phyloP scores from a whole-genome alignment of 2,888 invertebrate species.

The Tipula lateralis region DNA sequence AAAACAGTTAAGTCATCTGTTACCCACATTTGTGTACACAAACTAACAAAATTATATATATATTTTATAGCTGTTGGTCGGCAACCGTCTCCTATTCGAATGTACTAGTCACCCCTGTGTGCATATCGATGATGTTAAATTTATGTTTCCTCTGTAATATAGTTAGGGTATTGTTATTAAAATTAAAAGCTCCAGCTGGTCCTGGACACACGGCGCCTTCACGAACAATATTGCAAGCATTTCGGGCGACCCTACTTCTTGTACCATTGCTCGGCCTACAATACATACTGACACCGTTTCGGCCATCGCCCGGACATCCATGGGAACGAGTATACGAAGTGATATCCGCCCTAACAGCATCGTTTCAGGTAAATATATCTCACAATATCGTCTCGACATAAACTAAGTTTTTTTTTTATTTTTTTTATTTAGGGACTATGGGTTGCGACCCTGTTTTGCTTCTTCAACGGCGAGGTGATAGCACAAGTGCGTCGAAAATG shows the following conservation, averaged over 20 bases:
- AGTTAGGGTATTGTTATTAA: conserved; percentile 77
- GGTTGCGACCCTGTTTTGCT: conserved; percentile 87
- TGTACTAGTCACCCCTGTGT: conserved; percentile 73
- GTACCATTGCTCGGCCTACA: conserved; percentile 88
- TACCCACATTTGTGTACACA: neutral
- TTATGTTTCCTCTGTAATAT: conserved; percentile 84
- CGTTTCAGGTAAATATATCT: conserved; percentile 79
- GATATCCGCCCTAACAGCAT: conserved; percentile 77
- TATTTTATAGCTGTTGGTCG: conserved; percentile 78
- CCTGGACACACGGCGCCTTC: conserved; percentile 62
- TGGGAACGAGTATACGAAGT: conserved; percentile 79
- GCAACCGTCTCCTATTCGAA: conserved; percentile 65
- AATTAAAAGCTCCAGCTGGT: conserved; percentile 65
- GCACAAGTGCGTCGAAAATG: conserved; percentile 79
- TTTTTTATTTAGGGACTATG: conserved; percentile 72
- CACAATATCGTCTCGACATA: neutral
- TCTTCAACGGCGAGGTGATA: conserved; percentile 92
- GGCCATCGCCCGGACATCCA: conserved; percentile 63
- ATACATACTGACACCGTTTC: conserved; percentile 82
- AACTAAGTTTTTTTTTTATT: neutral
- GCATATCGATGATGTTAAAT: conserved; percentile 74
- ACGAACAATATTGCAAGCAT: conserved; percentile 69
- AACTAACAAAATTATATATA: no score
- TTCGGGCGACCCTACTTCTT: conserved; percentile 80
- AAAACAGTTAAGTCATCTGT: conserved; percentile 55